A percentile compares a stretch with the other conserved stretches of the same genome.
phyloP scores from a whole-genome alignment of 2,888 invertebrate species.

The Adelphocoris suturalis region DNA sequence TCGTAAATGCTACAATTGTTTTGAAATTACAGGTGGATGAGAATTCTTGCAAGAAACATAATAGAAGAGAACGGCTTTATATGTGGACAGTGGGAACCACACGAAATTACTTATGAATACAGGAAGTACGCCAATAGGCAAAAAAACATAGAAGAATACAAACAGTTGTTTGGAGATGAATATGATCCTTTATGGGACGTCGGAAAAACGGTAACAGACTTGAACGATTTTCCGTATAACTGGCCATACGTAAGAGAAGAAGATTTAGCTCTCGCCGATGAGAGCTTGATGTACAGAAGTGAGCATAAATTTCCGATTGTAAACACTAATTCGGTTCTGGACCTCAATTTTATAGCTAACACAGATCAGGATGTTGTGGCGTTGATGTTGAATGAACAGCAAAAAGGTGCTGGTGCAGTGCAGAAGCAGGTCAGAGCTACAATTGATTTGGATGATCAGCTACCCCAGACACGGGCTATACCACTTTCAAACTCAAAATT shows the following conservation, averaged over 20 bases:
- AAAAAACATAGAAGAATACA: conserved; percentile 73
- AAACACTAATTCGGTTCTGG: conserved; percentile 41
- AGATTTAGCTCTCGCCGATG: background rate
- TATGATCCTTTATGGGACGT: conserved; percentile 75
- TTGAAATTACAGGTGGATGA: conserved; percentile 73
- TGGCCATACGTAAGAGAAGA: conserved; percentile 54
- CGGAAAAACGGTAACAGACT: background rate
- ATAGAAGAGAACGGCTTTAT: conserved; percentile 72
- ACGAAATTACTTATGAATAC: conserved; percentile 72
- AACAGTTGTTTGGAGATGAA: conserved; percentile 73
- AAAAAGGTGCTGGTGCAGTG: background rate
- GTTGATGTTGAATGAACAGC: conserved; percentile 63
- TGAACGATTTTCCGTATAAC: conserved; percentile 52
- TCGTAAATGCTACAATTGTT: too few species aligned
- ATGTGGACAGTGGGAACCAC: conserved; percentile 73
- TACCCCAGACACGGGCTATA: conserved; percentile 31
- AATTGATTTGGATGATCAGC: conserved; percentile 19
- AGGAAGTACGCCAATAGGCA: conserved; percentile 73
- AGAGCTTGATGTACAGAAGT: conserved; percentile 12
- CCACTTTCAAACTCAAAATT: conserved; percentile 55
- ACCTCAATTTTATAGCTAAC: conserved; percentile 54
- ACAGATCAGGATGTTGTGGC: conserved; percentile 55
- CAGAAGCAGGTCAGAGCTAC: background rate
- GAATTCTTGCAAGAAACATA: conserved; percentile 73
- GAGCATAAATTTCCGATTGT: conserved; percentile 31